Percentiles rank a stretch among this genome's conserved stretches.
Evolutionary conservation across 2,113 vertebrate genomes (phyloP).

Genomic region (Pipra filicauda): DNA sequence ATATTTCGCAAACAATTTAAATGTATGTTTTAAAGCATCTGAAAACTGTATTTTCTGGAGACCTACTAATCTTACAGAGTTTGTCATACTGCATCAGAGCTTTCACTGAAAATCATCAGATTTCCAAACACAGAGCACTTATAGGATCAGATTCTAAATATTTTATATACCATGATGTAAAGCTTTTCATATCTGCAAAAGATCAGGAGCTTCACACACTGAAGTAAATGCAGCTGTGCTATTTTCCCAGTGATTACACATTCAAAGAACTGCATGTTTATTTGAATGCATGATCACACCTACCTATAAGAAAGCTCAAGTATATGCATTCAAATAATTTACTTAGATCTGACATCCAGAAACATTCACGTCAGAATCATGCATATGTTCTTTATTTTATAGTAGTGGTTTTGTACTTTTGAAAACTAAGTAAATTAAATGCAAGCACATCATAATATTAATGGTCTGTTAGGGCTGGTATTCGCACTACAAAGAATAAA

Average conservation of each 20-base stretch:
- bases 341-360: background rate
- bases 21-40: background rate
- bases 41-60: constrained; percentile 14
- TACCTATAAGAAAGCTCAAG: background rate
- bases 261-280: constrained; percentile 20
- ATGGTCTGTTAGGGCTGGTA: background rate
- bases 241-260: constrained; percentile 19
- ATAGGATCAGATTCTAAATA: constrained; percentile 11
- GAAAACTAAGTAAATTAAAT: background rate
- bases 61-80: background rate
- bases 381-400: background rate
- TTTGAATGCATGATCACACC: constrained; percentile 31
- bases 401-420: background rate
- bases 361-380: background rate
- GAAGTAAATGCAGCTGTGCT: constrained; percentile 52
- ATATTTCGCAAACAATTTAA: constrained; percentile 19
- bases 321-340: background rate
- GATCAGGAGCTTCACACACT: background rate
- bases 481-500: background rate
- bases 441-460: background rate
- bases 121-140: background rate
- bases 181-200: constrained; percentile 2
- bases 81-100: background rate
- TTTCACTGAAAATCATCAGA: background rate
- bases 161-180: background rate